Evolutionary conservation across 1,140 invertebrate species (phyloP).

Genomic region (Hylaeus anthracinus): DNA sequence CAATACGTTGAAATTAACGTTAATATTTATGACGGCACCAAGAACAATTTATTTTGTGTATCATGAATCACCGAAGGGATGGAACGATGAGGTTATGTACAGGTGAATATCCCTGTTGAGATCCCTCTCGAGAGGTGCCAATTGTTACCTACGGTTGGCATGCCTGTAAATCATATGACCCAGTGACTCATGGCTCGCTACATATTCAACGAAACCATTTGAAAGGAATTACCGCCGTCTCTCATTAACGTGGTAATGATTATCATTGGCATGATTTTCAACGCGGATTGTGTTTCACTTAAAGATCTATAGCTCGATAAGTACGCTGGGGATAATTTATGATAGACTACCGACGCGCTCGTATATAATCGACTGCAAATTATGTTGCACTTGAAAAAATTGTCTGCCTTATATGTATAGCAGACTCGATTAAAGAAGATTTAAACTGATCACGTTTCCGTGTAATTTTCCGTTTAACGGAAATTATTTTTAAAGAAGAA

Average conservation of each 20-base stretch:
- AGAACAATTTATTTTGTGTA: background rate
- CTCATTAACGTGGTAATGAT: background rate
- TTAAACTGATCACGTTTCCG: background rate
- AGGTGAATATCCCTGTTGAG: too few species aligned
- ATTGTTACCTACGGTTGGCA: too few species aligned
- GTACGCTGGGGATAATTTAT: background rate
- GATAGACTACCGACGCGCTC: background rate
- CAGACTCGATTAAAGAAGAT: background rate
- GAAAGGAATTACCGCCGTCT: background rate
- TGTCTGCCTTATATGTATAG: background rate
- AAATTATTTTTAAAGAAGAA: too few species aligned
- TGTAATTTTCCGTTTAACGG: too few species aligned
- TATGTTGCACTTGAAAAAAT: background rate
- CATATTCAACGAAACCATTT: background rate
- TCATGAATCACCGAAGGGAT: background rate
- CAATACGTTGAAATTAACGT: background rate
- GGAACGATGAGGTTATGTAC: background rate
- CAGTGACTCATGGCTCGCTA: background rate
- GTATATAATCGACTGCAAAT: background rate
- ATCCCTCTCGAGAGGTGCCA: too few species aligned
- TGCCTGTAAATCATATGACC: too few species aligned
- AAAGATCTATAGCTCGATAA: background rate
- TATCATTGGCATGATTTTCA: background rate
- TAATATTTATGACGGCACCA: too few species aligned
- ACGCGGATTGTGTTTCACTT: background rate